phyloP scores from a whole-genome alignment of 2,797 vertebrate genomes.

The Bucorvus abyssinicus region DNA sequence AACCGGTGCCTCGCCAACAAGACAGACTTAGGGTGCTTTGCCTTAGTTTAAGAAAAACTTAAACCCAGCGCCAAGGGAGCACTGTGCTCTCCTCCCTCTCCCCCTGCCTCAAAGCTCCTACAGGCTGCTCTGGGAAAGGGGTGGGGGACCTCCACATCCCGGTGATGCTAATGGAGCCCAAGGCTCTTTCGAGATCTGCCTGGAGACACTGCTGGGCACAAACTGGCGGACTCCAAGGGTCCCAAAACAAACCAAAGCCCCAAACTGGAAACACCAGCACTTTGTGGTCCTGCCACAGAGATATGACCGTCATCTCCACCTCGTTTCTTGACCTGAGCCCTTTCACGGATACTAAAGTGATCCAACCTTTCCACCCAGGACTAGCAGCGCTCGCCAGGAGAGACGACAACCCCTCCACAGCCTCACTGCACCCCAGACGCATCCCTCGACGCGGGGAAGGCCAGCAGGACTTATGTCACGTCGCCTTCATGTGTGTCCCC shows the following conservation, averaged over 20 bases:
- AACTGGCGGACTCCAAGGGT: fast-evolving
- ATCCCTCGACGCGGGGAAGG: fast-evolving
- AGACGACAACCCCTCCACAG: fast-evolving
- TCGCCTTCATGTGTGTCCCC: fast-evolving
- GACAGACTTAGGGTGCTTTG: background rate
- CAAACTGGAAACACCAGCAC: background rate
- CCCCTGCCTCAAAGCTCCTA: background rate
- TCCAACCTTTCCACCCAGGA: background rate
- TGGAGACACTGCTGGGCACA: background rate
- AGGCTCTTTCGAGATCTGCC: background rate
- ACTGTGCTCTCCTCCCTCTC: background rate
- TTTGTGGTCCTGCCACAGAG: background rate
- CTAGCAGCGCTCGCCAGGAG: background rate
- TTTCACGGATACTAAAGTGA: background rate
- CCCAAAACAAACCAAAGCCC: background rate
- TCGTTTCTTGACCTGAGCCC: background rate
- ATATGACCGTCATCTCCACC: fast-evolving
- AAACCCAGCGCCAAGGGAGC: background rate
- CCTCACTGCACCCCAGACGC: fast-evolving
- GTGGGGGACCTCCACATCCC: background rate
- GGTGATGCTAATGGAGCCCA: background rate
- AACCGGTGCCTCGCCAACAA: background rate
- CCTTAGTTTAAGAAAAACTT: background rate
- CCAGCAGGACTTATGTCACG: background rate
- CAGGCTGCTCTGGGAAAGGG: background rate